phyloP scores from a whole-genome alignment of 2,797 vertebrate species.

The Rhinichthys osculus region DNA sequence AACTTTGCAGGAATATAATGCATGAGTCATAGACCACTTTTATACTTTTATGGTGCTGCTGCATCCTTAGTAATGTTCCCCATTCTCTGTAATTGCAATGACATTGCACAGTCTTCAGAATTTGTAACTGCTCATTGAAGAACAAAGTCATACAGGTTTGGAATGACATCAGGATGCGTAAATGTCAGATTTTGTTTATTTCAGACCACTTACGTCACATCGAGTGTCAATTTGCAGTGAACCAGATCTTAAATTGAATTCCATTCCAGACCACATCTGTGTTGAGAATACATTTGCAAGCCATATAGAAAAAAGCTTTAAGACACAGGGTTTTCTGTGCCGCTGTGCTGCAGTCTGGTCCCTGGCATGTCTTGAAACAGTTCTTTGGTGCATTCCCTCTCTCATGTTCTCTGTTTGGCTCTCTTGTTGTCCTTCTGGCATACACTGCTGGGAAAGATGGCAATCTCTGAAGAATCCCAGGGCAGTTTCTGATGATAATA shows the following conservation, averaged over 20 bases:
- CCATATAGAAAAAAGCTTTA: not conserved
- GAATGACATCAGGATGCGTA: not conserved
- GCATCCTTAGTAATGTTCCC: not conserved
- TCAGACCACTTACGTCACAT: not conserved
- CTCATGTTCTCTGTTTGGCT: slow-evolving; percentile 17
- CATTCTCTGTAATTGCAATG: not conserved
- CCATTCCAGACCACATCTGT: not conserved
- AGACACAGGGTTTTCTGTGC: not conserved
- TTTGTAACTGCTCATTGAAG: not conserved
- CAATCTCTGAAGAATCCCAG: slow-evolving; percentile 34
- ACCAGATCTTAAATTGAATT: not conserved
- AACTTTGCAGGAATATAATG: not conserved
- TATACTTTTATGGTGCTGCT: not conserved
- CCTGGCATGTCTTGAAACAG: not conserved
- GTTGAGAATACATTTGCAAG: not conserved
- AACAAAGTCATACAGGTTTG: not conserved
- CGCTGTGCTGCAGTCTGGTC: slow-evolving; percentile 14
- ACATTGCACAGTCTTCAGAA: not conserved
- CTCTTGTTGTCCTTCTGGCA: slow-evolving; percentile 19
- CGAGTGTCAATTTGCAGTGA: not conserved
- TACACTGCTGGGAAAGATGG: slow-evolving; percentile 16
- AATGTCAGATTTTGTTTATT: not conserved
- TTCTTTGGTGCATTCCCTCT: slow-evolving; percentile 17
- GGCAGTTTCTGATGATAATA: slow-evolving; percentile 43
- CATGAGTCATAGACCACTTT: not conserved